phyloP scores from a whole-genome alignment of 2,797 vertebrate species.

The Leontocebus nigricollis region DNA sequence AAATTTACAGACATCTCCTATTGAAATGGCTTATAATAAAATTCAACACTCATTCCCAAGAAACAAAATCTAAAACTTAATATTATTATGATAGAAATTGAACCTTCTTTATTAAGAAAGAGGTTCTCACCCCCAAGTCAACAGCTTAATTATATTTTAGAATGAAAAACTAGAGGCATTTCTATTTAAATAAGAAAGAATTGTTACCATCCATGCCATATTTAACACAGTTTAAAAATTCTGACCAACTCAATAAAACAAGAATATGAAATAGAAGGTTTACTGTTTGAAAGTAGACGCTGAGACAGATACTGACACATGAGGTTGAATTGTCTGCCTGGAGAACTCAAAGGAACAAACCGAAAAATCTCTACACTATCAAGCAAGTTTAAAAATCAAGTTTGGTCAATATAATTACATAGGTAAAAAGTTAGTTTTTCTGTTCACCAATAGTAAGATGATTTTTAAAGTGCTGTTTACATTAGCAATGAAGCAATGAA shows the following conservation, averaged over 20 bases:
- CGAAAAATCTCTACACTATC: background rate
- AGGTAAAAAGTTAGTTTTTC: background rate
- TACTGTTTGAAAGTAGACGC: background rate
- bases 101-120: slow-evolving; percentile 2
- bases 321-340: background rate
- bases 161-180: background rate
- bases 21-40: slow-evolving; percentile 7
- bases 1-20: background rate
- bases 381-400: background rate
- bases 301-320: background rate
- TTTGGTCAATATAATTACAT: background rate
- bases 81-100: background rate
- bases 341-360: background rate
- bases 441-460: background rate
- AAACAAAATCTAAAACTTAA: background rate
- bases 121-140: background rate
- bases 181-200: background rate
- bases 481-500: background rate
- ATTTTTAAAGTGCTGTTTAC: background rate
- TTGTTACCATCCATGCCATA: background rate
- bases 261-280: background rate
- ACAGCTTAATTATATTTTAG: background rate
- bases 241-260: background rate
- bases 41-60: background rate
- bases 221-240: background rate